Percentiles rank a stretch among this genome's conserved stretches.
Evolutionary conservation across 2,888 invertebrate species (phyloP).

Genomic region (Cryptocheilus praepositus): DNA sequence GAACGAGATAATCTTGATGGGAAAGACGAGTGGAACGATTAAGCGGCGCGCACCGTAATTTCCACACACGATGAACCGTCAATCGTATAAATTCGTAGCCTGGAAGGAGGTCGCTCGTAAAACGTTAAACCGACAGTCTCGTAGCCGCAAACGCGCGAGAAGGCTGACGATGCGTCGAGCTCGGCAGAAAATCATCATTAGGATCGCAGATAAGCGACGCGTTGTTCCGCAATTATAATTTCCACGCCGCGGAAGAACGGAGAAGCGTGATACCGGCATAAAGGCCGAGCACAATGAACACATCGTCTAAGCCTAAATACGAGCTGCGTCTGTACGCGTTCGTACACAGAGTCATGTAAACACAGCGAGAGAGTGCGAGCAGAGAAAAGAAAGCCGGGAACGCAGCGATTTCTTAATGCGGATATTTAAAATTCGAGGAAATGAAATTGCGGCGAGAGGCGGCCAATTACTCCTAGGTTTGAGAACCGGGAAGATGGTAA

Average conservation of each 20-base stretch:
- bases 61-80: no score
- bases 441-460: constrained; percentile 48
- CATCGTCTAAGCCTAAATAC: constrained; percentile 6
- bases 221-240: constrained; percentile 19
- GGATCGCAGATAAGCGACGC: constrained; percentile 44
- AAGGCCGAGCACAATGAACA: neutral
- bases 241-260: constrained; percentile 7
- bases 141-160: neutral
- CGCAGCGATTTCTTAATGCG: constrained; percentile 26
- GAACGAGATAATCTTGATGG: no score
- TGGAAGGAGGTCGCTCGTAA: no score
- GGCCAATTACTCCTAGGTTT: constrained; percentile 41
- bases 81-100: no score
- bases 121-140: no score
- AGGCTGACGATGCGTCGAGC: neutral
- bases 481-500: constrained; percentile 68
- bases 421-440: constrained; percentile 56
- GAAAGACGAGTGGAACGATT: no score
- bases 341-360: constrained; percentile 9
- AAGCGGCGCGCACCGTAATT: no score
- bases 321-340: neutral
- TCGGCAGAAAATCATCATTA: constrained; percentile 6
- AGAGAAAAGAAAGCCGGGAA: constrained; percentile 47
- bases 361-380: constrained; percentile 23
- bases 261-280: constrained; percentile 2